Evolutionary conservation across 1,140 invertebrate genomes (phyloP).

Genomic region (Conus ventricosus): DNA sequence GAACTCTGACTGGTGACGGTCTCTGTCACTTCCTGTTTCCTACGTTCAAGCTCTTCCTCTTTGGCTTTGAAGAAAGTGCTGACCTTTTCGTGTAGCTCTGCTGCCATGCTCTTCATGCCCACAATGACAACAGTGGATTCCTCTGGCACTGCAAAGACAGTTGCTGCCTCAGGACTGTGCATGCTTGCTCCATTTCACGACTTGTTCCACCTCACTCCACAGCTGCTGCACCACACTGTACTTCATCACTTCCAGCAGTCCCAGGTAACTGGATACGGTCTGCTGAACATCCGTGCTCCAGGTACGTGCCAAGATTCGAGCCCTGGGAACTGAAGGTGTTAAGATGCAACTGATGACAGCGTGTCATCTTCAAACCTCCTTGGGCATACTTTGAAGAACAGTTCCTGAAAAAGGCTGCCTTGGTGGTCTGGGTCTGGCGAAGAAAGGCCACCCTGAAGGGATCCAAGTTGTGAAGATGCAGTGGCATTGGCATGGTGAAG

Average conservation of each 20-base stretch:
- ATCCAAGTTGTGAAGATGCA: constrained; percentile 12
- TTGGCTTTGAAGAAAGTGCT: constrained; percentile 23
- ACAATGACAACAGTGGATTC: constrained; percentile 39
- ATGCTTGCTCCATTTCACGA: constrained; percentile 26
- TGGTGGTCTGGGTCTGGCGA: neutral
- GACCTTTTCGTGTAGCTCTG: constrained; percentile 40
- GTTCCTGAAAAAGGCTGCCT: neutral
- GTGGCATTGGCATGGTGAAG: constrained; percentile 26
- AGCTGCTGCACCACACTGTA: constrained; percentile 40
- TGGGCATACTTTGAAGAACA: neutral
- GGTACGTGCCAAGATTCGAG: constrained; percentile 34
- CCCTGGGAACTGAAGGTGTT: constrained; percentile 39
- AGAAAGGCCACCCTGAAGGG: constrained; percentile 34
- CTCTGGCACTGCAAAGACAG: constrained; percentile 31
- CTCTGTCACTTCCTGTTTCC: constrained; percentile 50
- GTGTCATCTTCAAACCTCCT: neutral
- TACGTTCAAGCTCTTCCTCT: constrained; percentile 41
- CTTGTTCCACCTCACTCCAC: constrained; percentile 43
- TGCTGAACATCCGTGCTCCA: constrained; percentile 41
- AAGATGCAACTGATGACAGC: constrained; percentile 38
- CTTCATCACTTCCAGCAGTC: constrained; percentile 15
- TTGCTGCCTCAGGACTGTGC: constrained; percentile 38
- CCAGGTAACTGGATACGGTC: constrained; percentile 8
- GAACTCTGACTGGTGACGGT: constrained; percentile 24
- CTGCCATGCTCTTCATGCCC: constrained; percentile 42